phyloP scores from a whole-genome alignment of 2,888 invertebrate species.

The Rotaria socialis region DNA sequence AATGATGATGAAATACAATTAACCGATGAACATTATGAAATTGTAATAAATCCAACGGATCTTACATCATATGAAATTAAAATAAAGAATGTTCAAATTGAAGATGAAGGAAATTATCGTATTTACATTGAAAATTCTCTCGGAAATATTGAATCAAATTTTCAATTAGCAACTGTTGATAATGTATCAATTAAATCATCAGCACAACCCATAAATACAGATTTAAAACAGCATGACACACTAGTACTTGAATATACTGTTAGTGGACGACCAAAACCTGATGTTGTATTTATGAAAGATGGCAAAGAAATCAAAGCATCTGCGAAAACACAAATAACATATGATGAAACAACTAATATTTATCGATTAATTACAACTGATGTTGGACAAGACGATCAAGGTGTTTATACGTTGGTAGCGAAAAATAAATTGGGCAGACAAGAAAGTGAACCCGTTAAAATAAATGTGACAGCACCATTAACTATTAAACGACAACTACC shows the following conservation, averaged over 20 bases:
- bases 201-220: background rate
- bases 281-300: background rate
- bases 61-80: background rate
- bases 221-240: slow-evolving; percentile 15
- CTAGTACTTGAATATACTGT: background rate
- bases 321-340: background rate
- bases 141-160: background rate
- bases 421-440: slow-evolving; percentile 41
- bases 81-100: background rate
- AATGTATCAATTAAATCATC: background rate
- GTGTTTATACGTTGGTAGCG: slow-evolving; percentile 38
- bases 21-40: slow-evolving; percentile 2
- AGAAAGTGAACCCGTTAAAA: slow-evolving; percentile 3
- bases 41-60: background rate
- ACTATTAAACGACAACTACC: background rate
- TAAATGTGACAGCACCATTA: background rate
- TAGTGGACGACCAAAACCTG: slow-evolving; percentile 5
- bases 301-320: slow-evolving; percentile 1
- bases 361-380: slow-evolving; percentile 27
- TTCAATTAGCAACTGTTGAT: background rate
- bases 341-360: background rate
- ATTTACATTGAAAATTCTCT: background rate
- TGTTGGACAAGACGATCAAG: slow-evolving; percentile 37
- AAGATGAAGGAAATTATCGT: background rate
- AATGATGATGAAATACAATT: background rate